These are phyloP conservation scores for Anas acuta DNA, from an alignment of 2,797 vertebrate species.

Conservation along the genomic window DNA sequence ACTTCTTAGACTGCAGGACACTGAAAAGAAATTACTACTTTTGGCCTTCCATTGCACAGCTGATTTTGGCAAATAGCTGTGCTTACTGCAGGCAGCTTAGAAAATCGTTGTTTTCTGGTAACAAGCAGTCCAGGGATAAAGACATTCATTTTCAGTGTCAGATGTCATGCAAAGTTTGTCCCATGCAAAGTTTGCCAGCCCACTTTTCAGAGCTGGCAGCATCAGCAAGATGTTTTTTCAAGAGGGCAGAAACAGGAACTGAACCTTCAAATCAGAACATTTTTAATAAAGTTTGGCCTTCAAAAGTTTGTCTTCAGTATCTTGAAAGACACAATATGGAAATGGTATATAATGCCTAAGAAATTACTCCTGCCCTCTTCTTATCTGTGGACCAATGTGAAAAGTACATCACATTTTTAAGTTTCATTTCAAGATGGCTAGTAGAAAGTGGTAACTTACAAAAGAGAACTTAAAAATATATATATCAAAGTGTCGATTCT, in stretches of 20 bases:
- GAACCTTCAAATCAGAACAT: not conserved
- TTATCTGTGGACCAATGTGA: not conserved
- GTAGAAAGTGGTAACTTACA: not conserved
- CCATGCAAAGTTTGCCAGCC: not conserved
- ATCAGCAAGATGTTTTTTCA: conserved; percentile 4
- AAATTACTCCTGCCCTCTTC: not conserved
- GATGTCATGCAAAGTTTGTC: not conserved
- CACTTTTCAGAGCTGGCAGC: not conserved
- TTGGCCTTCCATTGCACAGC: not conserved
- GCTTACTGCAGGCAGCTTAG: not conserved
- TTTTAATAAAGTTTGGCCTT: not conserved
- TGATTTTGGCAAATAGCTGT: not conserved
- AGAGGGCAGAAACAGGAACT: not conserved
- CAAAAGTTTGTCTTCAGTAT: not conserved
- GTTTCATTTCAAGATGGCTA: not conserved
- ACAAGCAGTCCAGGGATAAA: not conserved
- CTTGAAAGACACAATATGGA: conserved; percentile 3
- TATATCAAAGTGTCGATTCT: not conserved
- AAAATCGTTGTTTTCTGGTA: not conserved
- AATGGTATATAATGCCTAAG: not conserved
- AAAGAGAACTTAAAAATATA: not conserved
- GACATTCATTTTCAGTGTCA: not conserved
- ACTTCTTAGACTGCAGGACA: not conserved
- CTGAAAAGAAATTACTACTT: not conserved
- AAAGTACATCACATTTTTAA: not conserved